Percentiles rank a stretch among this genome's conserved stretches.
Evolutionary conservation across 2,797 vertebrate species (phyloP).

Genomic region (Platalea minor): DNA sequence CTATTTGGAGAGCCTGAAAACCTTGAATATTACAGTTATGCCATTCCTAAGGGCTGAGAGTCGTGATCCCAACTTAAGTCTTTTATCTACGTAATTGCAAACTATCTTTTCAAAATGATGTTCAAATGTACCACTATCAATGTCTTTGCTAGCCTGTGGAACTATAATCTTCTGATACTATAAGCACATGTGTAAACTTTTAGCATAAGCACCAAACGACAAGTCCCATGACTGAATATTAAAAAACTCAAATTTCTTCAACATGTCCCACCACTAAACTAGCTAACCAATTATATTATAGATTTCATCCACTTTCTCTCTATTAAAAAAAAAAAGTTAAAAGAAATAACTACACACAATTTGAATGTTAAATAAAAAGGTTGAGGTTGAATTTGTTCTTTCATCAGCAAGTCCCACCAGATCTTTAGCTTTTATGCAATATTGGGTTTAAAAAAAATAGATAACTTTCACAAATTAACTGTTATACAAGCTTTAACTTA

Average conservation of each 20-base stretch:
- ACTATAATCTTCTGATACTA: accelerated
- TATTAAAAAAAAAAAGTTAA: not conserved
- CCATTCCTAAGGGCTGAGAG: not conserved
- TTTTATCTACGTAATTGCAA: not conserved
- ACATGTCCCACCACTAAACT: not conserved
- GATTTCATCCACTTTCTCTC: not conserved
- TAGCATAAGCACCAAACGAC: not conserved
- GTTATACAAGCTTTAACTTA: not conserved
- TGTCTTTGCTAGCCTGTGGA: not conserved
- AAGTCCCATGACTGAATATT: not conserved
- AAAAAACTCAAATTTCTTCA: not conserved
- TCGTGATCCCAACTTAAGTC: not conserved
- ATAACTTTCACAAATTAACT: not conserved
- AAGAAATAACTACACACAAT: not conserved
- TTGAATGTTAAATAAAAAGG: not conserved
- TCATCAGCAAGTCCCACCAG: not conserved
- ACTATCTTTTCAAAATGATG: not conserved
- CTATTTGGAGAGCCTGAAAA: not conserved
- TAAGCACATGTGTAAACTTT: not conserved
- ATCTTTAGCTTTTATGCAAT: not conserved
- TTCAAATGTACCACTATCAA: not conserved
- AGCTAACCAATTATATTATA: no score
- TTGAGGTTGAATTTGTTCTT: not conserved
- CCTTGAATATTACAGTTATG: not conserved
- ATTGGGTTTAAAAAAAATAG: not conserved